Evolutionary conservation across 35 echinoderm and acorn worm genomes (phyloP).

Genomic region (Acanthaster planci): DNA sequence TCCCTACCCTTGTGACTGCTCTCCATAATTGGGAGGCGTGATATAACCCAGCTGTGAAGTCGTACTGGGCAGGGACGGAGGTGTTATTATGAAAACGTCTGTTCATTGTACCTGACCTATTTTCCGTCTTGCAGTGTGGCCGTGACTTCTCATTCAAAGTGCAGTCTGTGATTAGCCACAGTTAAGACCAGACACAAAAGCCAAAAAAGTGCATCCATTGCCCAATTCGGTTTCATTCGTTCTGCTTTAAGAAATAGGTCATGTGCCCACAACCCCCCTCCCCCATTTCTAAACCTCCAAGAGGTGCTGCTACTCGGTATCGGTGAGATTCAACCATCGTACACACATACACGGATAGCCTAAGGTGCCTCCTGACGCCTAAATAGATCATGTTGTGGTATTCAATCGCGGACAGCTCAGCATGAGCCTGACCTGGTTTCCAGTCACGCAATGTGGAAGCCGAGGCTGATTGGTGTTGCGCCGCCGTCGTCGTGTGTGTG

Average conservation of each 20-base stretch:
- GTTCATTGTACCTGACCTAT: slow-evolving; percentile 12
- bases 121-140: background rate
- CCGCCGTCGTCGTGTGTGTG: background rate
- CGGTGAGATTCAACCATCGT: background rate
- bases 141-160: slow-evolving; percentile 19
- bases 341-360: slow-evolving; percentile 18
- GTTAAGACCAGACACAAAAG: slow-evolving; percentile 19
- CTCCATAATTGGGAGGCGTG: slow-evolving; percentile 6
- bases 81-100: background rate
- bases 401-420: slow-evolving; percentile 14
- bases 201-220: slow-evolving; percentile 6
- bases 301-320: background rate
- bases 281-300: background rate
- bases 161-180: slow-evolving; percentile 14
- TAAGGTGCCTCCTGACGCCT: slow-evolving; percentile 15
- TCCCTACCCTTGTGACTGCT: background rate
- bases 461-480: background rate
- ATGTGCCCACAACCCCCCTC: background rate
- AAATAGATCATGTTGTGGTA: slow-evolving; percentile 32
- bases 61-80: background rate
- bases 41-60: slow-evolving; percentile 9
- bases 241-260: slow-evolving; percentile 10
- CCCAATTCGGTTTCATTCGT: background rate
- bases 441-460: slow-evolving; percentile 15
- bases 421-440: slow-evolving; percentile 12